Base-by-base conservation (phyloP, 1,140 invertebrate genomes). In the Hermatobates lingyangjiaoensis region DNA sequence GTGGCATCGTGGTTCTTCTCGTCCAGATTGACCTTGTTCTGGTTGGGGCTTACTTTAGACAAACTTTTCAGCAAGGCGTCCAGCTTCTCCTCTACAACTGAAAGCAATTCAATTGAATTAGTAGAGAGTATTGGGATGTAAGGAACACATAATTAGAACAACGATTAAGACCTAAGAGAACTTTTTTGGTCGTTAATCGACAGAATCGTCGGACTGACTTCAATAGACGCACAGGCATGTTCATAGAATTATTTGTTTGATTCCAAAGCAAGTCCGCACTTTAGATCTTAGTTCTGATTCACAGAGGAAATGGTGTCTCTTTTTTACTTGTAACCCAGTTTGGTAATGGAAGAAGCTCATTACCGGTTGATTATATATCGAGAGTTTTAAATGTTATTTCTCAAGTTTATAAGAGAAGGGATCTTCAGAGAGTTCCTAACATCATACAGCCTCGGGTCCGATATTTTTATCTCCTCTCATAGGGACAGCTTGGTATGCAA, bases 31-130 rank as follows among this genome's bases (percentile, higher is more conserved):
- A n/a, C n/a, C n/a, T n/a, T n/a, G 27, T 51, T 55, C 26, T 49
- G 58, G 53, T 58, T 58, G 66, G 5, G 61, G 25, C 67, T 67
- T 54, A 75, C 73, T 61, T 77, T 77, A 2, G 71, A 70, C 34
- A 77, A 61, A 54, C 71, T 74, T 58, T 79, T 79, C 14, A 80
- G 70, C 12, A 80, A 64, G 40, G 70, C 71, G 59, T 78, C 77
- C 21, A 80, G 62, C 20, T 75, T 66, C 56, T 75, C 73, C 55
- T 77, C 70, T 21, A 63, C 61, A 52, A 58, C 54, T 53, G 48
- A 27, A 48, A 54, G 18, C 46, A 52, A 2, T 24, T 25, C 2
- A 52, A 38, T 5, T 20, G 20, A 27, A 48, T 45, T 44, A 45
- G 44, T 44, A 42, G 4, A 40, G 44, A 14, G 15, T 10, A 40